Percentiles rank a stretch among this genome's conserved stretches.
These are phyloP conservation scores for Platycnemis pennipes DNA, from an alignment of 2,888 invertebrate genomes.

Conservation along the genomic window DNA sequence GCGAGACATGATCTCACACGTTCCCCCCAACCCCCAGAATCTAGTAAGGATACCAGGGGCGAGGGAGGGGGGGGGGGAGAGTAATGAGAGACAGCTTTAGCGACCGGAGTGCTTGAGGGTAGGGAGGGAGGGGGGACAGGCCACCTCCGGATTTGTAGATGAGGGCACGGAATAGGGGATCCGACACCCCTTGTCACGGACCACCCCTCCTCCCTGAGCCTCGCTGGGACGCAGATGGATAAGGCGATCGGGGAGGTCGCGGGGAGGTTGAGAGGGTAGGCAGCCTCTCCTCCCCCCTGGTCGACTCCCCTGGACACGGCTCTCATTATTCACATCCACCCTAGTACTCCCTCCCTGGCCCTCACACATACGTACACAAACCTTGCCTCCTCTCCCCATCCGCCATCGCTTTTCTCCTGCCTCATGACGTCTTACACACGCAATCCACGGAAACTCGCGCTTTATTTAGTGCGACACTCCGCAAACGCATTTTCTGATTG, in stretches of 20 bases:
- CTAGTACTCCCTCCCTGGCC: not conserved
- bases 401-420: not conserved
- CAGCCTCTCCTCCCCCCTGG: not conserved
- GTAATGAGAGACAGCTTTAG: not conserved
- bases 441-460: not conserved
- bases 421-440: not conserved
- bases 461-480: not conserved
- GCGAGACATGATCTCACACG: constrained; percentile 47
- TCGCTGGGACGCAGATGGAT: constrained; percentile 60
- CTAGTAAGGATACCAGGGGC: not conserved
- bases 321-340: constrained; percentile 61
- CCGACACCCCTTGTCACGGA: constrained; percentile 45
- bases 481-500: not conserved
- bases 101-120: not conserved
- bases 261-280: not conserved
- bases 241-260: not conserved
- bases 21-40: not conserved
- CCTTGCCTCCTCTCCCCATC: not conserved
- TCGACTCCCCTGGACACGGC: not conserved
- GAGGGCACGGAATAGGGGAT: not conserved
- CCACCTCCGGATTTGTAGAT: constrained; percentile 23
- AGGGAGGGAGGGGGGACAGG: not conserved
- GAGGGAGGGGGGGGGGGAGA: not conserved
- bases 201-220: not conserved
- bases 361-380: not conserved